Evolutionary conservation across 2,888 invertebrate species (phyloP), one percentile per base, ranked within the genome.

Genomic region (Myopa tessellatipennis): DNA sequence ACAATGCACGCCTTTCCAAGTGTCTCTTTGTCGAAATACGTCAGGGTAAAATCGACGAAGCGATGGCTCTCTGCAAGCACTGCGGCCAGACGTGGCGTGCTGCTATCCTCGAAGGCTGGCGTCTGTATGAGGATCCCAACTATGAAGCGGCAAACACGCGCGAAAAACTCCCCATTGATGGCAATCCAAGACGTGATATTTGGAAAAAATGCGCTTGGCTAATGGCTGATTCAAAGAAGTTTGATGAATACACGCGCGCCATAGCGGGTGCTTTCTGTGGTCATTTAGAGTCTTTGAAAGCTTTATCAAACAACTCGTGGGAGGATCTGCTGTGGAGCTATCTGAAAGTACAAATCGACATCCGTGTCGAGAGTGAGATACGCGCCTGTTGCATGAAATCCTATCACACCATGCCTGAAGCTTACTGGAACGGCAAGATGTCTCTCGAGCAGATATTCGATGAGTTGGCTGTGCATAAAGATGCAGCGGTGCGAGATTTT

Each of bases 51-150:
- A 91, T 97, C 78, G 94, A 94, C 82, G 94, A 95, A 88, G 98
- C 97, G 2, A 93, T 97, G 85, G 92, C 94, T 79, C 88, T 97
- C 55, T 96, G 97, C 84, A 92, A 94, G 65, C 94, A 93, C 85
- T 95, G 95, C 84, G 98, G 98, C 0, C 97, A 98, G 88, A 93
- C 95, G 3, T 98, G 98, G 98, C 91, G 96, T 72, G 97, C 97
- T 0, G 96, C 96, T 5, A 93, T 95, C 36, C 90, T 98, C 60
- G 95, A 97, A 88, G 98, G 98, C 4, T 98, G 98, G 97, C 91
- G 94, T 77, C 90, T 97, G 45, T 92, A 94, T 84, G 95, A 98
- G 86, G 97, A 98, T 90, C 93, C 96, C 7, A 96, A 96, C 85
- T 93, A 93, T 83, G 91, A 92, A 72, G 89, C 90, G 73, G 79